phyloP scores from a whole-genome alignment of 2,888 invertebrate species.

The Sinotaia quadrata region DNA sequence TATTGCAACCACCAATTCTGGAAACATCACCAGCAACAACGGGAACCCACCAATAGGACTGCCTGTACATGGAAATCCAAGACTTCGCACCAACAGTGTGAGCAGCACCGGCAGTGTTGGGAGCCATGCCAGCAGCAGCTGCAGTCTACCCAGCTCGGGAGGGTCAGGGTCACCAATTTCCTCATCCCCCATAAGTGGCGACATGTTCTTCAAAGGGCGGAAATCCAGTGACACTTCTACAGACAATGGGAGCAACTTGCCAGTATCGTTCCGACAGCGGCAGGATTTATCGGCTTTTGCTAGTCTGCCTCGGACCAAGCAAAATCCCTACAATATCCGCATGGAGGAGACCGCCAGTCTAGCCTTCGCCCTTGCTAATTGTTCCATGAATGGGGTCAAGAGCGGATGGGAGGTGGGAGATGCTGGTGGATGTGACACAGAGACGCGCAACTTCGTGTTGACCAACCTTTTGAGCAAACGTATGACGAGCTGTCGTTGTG shows the following conservation, averaged over 20 bases:
- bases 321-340: slow-evolving; percentile 99
- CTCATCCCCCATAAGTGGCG: slow-evolving; percentile 44
- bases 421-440: slow-evolving; percentile 98
- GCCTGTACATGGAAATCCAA: slow-evolving; percentile 19
- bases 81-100: slow-evolving; percentile 69
- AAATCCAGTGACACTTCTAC: slow-evolving; percentile 39
- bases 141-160: slow-evolving; percentile 69
- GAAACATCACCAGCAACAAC: slow-evolving; percentile 10
- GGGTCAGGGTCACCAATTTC: slow-evolving; percentile 56
- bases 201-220: slow-evolving; percentile 39
- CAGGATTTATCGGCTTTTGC: slow-evolving; percentile 88
- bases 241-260: slow-evolving; percentile 51
- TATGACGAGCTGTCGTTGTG: slow-evolving; percentile 85
- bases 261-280: slow-evolving; percentile 88
- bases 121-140: slow-evolving; percentile 43
- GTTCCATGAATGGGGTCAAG: slow-evolving; percentile 3
- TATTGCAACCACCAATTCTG: background rate
- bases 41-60: background rate
- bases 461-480: slow-evolving; percentile 94
- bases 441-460: slow-evolving; percentile 95
- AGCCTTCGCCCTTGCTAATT: slow-evolving; percentile 11
- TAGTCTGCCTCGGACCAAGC: slow-evolving; percentile 89
- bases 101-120: slow-evolving; percentile 67
- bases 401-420: slow-evolving; percentile 74
- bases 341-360: slow-evolving; percentile 83